These are phyloP conservation scores for Lipophrys pholis DNA, from an alignment of 2,113 vertebrate genomes.

Conservation along the genomic window DNA sequence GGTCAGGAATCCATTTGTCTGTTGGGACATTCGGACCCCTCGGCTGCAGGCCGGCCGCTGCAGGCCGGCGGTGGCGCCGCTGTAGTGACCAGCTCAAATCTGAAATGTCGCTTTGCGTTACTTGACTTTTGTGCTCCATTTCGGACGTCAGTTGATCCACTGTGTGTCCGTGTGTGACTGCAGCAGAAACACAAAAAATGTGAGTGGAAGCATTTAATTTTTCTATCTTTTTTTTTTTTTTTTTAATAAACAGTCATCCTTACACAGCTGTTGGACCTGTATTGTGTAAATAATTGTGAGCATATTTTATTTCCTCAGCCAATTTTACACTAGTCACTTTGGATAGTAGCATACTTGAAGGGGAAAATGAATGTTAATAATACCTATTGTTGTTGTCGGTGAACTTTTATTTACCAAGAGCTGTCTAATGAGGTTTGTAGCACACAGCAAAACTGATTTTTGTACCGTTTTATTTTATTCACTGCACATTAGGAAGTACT, in stretches of 20 bases:
- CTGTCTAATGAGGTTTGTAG: conserved; percentile 75
- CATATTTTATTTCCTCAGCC: conserved; percentile 67
- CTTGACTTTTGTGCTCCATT: too few species aligned
- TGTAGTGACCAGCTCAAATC: conserved; percentile 37
- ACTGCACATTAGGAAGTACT: conserved; percentile 66
- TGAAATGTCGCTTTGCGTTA: conserved; percentile 46
- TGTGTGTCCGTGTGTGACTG: too few species aligned
- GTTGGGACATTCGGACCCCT: neutral
- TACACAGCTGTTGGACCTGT: conserved; percentile 55
- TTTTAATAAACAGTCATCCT: neutral
- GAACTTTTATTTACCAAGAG: conserved; percentile 66
- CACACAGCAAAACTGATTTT: conserved; percentile 73
- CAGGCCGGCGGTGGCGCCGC: conserved; percentile 3
- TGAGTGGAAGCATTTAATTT: conserved; percentile 23
- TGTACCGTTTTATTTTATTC: conserved; percentile 76
- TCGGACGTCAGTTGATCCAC: too few species aligned
- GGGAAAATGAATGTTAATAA: conserved; percentile 72
- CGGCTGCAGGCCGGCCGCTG: too few species aligned
- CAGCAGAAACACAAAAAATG: too few species aligned
- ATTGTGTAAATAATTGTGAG: conserved; percentile 72
- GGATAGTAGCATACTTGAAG: conserved; percentile 80
- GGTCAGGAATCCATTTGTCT: neutral
- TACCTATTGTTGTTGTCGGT: conserved; percentile 52
- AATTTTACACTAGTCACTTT: conserved; percentile 75
- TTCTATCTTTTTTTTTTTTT: neutral